Percentiles rank a stretch among this genome's conserved stretches.
phyloP scores from a whole-genome alignment of 2,113 vertebrate species.

The Clarias batrachus region DNA sequence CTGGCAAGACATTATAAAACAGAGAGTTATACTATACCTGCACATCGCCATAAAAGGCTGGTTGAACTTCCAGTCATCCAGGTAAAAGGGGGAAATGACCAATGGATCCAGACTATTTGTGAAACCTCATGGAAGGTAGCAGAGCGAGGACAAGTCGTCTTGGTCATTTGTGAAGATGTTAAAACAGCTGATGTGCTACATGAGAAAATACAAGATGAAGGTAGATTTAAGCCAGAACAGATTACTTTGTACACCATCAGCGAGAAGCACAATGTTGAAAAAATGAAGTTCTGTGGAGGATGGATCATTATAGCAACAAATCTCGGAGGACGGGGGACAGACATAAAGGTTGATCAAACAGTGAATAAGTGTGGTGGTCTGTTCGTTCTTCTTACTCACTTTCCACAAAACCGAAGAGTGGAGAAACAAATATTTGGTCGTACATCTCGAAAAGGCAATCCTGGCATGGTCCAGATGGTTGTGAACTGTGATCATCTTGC shows the following conservation, averaged over 20 bases:
- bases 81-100: constrained; percentile 20
- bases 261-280: constrained; percentile 48
- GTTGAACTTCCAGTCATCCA: constrained; percentile 46
- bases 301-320: constrained; percentile 50
- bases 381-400: constrained; percentile 46
- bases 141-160: constrained; percentile 37
- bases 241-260: constrained; percentile 54
- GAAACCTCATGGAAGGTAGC: constrained; percentile 27
- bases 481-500: constrained; percentile 36
- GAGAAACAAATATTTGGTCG: constrained; percentile 51
- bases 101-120: constrained; percentile 45
- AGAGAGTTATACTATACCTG: constrained; percentile 42
- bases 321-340: constrained; percentile 46
- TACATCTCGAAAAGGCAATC: constrained; percentile 48
- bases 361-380: constrained; percentile 45
- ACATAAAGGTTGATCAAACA: constrained; percentile 40
- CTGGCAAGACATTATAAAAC: constrained; percentile 46
- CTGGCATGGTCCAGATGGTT: constrained; percentile 50
- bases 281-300: constrained; percentile 27
- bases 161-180: constrained; percentile 54
- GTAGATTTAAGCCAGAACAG: neutral
- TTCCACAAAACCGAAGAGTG: constrained; percentile 41
- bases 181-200: constrained; percentile 53
- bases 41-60: constrained; percentile 43
- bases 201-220: constrained; percentile 11